Evolutionary conservation across 2,888 invertebrate species (phyloP), one percentile per base, ranked within the genome.

Genomic region (Oxytorus armatus): DNA sequence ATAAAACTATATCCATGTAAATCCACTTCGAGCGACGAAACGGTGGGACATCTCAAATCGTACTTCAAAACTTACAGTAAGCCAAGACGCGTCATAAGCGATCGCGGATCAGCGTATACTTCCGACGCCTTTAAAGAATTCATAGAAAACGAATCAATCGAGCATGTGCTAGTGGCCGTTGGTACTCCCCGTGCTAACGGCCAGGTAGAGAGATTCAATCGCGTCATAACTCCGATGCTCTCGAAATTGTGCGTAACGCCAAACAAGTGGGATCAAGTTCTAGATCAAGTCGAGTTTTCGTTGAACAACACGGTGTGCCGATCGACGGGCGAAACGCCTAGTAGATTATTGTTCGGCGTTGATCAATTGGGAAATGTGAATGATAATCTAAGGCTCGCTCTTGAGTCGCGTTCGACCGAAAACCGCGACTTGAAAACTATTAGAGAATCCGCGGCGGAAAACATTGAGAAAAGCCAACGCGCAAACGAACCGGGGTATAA

Each of bases 111-210:
- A 0, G 75, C 81, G 33, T 89, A 88, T 59, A 88, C 86, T 10
- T 87, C 87, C 2, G 65, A 82, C 1, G 7, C 18, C 33, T 89
- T 89, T 75, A 39, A 29, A 18, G 68, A 84, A 14, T 88, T 84
- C 65, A 1, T 85, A 5, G 18, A 78, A n/a, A 61, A 66, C 1
- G 73, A 82, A 29, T 57, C 16, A 3, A 21, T 82, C 8, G 18
- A 76, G 11, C 85, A 86, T 59, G 81, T 87, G n/a, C 68, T 83
- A 36, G 84, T 88, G 1, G 87, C 89, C 3, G 81, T 85, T 0
- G 85, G 78, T 3, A 84, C 84, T 0, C 88, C 88, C 1, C 79
- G 87, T 29, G 85, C 87, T 0, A 89, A 89, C 70, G 88, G 89
- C 0, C 88, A 90, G 74, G 82, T 85, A 0, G 86, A 88, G 36